Base-by-base conservation (phyloP, 2,888 invertebrate species). In the Papilio gigon region DNA sequence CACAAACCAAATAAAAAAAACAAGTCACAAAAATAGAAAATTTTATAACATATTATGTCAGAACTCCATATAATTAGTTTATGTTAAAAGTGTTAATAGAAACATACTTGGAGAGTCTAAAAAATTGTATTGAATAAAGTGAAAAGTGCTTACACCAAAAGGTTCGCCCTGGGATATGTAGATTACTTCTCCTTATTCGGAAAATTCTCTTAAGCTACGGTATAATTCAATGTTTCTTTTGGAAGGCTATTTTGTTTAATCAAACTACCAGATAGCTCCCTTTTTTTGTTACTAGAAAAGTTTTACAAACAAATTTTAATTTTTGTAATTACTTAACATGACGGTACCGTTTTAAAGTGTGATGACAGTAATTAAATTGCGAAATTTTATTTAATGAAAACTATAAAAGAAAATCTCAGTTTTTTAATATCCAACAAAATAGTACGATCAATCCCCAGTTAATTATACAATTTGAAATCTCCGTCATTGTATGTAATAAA, bases 181-280 rank as follows among this genome's bases (percentile, higher is more conserved):
- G 50, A 50, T 50, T 50, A 27, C 27, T 25, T 50, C 27, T 27
- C 50, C 50, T 50, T 27, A 25, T 25, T 50, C 27, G 14, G 4
- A 50, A 50, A 27, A 50, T 25, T n/a, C 50, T 27, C 50, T 50
- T 27, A 25, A 50, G 27, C n/a, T 47, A 25, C 25, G 27, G 27
- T 50, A 14, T 25, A 47, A 50, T 50, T 50, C 50, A 50, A 50
- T 50, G 50, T 50, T 50, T 27, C 50, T 50, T 50, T 50, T 6
- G n/a, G 14, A 50, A 50, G 50, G 25, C 25, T 50, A 25, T 50
- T 50, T 50, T 50, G 8, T 50, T 25, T 44, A 20, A 20, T 14
- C 12, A 25, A 25, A 50, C 14, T 27, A 0, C 27, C 27, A 27
- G 14, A n/a, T n/a, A 1, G 12, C 27, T 14, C 14, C 27, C 25